Evolutionary conservation across 2,113 vertebrate genomes (phyloP).

Genomic region (Sander lucioperca): DNA sequence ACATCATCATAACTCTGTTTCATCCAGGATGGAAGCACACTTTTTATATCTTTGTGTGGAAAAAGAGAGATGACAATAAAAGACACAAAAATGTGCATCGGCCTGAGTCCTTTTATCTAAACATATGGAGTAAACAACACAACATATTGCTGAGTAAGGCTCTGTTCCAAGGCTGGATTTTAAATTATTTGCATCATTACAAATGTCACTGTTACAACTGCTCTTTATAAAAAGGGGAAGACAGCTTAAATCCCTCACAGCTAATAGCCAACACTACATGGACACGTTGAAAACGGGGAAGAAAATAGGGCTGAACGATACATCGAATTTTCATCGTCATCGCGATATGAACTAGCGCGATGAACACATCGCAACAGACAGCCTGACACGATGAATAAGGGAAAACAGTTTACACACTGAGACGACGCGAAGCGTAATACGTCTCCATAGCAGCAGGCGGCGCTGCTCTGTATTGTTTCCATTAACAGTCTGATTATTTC

Average conservation of each 20-base stretch:
- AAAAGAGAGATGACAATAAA: background rate
- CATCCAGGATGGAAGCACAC: background rate
- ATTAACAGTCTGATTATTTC: no score
- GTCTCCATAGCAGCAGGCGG: no score
- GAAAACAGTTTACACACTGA: no score
- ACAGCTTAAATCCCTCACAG: background rate
- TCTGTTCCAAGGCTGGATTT: background rate
- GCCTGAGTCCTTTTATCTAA: background rate
- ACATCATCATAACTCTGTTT: no score
- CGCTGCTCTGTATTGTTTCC: no score
- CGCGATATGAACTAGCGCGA: no score
- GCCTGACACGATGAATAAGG: no score
- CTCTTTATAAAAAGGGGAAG: background rate
- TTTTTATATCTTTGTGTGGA: background rate
- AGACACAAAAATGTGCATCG: background rate
- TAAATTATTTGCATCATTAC: background rate
- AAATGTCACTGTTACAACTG: background rate
- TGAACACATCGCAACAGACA: no score
- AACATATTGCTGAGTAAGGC: background rate
- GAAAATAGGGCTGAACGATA: no score
- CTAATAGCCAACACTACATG: background rate
- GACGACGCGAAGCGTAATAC: no score
- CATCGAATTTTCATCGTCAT: no score
- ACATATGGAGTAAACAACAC: background rate
- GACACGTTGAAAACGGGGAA: background rate